These are phyloP conservation scores for Sebastes hubbsi DNA, from an alignment of 2,797 vertebrate genomes.

Conservation along the genomic window DNA sequence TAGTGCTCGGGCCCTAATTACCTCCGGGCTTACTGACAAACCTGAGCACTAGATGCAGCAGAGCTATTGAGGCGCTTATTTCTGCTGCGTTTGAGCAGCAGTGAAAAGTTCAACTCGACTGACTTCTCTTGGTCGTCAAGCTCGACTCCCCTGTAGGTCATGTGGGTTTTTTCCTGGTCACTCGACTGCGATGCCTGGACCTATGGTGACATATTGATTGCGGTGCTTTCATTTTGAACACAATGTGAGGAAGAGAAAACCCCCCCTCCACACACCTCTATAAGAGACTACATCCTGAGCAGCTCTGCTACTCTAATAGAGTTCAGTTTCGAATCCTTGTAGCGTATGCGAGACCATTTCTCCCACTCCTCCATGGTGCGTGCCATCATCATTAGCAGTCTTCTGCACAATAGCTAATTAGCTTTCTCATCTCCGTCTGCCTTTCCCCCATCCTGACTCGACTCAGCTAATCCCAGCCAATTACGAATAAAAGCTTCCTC, in stretches of 20 bases:
- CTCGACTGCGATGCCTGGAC: neutral
- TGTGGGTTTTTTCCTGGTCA: constrained; percentile 27
- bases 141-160: neutral
- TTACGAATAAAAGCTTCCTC: constrained; percentile 71
- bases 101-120: constrained; percentile 20
- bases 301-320: constrained; percentile 23
- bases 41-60: neutral
- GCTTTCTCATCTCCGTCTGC: constrained; percentile 77
- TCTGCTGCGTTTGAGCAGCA: neutral
- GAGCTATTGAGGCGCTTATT: neutral
- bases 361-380: constrained; percentile 47
- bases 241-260: neutral
- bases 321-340: constrained; percentile 47
- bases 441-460: constrained; percentile 67
- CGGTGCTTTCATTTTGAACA: constrained; percentile 15
- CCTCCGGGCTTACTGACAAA: neutral
- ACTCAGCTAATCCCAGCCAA: constrained; percentile 77
- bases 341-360: constrained; percentile 48
- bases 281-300: constrained; percentile 29
- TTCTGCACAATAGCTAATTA: constrained; percentile 79
- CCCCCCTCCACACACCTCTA: neutral
- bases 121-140: neutral
- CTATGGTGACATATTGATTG: constrained; percentile 53
- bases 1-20: neutral
- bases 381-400: constrained; percentile 72